Evolutionary conservation across 1,140 invertebrate species (phyloP).

Genomic region (Aphelenchoides besseyi): DNA sequence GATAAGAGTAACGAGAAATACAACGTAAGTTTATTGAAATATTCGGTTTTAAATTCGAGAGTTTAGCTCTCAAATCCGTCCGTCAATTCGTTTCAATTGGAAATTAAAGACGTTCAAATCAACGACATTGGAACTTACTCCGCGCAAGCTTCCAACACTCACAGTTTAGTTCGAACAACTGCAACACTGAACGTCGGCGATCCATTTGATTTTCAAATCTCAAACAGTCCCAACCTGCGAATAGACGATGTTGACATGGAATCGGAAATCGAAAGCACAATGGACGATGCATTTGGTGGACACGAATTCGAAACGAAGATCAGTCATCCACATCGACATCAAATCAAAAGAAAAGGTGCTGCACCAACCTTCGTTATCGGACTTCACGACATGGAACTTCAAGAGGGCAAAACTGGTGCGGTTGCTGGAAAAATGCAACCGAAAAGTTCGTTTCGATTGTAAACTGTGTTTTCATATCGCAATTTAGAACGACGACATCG

Average conservation of each 20-base stretch:
- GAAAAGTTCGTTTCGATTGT: constrained; percentile 32
- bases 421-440: constrained; percentile 53
- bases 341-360: constrained; percentile 51
- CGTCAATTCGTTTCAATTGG: constrained; percentile 25
- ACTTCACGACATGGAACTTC: constrained; percentile 55
- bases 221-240: neutral
- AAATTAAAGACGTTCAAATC: constrained; percentile 28
- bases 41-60: neutral
- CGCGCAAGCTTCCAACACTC: constrained; percentile 49
- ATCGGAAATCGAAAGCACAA: neutral
- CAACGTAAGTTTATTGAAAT: constrained; percentile 9
- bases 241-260: neutral
- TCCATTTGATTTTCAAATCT: neutral
- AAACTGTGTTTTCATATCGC: too few species aligned
- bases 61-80: constrained; percentile 39
- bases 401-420: constrained; percentile 53
- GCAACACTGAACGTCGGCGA: constrained; percentile 46
- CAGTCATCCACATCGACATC: neutral
- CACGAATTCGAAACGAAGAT: neutral
- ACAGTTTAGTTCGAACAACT: constrained; percentile 50
- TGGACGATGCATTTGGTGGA: neutral
- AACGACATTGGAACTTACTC: constrained; percentile 41
- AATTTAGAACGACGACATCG: constrained; percentile 29
- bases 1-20: constrained; percentile 27
- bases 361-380: constrained; percentile 53